Conservation (phyloP, 2,888 invertebrate genomes). For the Sinelater perroti region DNA sequence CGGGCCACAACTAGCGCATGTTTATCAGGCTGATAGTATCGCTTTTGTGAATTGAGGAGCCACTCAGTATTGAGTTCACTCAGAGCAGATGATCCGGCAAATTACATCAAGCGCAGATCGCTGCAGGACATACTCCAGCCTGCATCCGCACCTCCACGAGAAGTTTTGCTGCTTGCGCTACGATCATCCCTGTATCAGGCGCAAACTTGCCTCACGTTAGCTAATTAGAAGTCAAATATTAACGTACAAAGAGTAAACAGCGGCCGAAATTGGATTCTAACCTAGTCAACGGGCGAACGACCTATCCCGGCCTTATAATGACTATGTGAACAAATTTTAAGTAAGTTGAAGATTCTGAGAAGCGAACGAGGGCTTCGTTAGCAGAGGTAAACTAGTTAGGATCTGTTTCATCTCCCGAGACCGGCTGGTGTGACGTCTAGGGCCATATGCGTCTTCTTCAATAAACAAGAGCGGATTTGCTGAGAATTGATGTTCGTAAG, state of each 20-base stretch:
- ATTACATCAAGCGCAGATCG: slow-evolving; percentile 43
- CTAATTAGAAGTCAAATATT: slow-evolving; percentile 15
- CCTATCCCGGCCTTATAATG: slow-evolving; percentile 12
- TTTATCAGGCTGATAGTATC: slow-evolving; percentile 13
- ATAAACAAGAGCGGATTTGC: slow-evolving; percentile 11
- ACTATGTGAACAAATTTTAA: slow-evolving; percentile 16
- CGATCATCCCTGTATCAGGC: slow-evolving; percentile 1
- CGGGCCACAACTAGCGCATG: not conserved
- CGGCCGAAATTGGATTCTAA: slow-evolving; percentile 13
- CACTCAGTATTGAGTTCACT: slow-evolving; percentile 36
- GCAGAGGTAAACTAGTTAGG: slow-evolving; percentile 18
- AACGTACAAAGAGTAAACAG: slow-evolving; percentile 13
- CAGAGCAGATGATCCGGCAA: slow-evolving; percentile 40
- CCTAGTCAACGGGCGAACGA: slow-evolving; percentile 7
- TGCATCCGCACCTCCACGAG: slow-evolving; percentile 1
- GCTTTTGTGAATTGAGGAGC: slow-evolving; percentile 26
- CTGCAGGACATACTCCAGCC: slow-evolving; percentile 29
- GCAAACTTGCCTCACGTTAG: not conserved
- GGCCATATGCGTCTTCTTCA: slow-evolving; percentile 13
- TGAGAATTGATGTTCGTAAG: not conserved
- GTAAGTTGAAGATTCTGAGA: slow-evolving; percentile 10
- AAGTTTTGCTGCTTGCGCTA: slow-evolving; percentile 3
- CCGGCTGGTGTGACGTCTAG: slow-evolving; percentile 12
- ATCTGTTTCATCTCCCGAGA: slow-evolving; percentile 17
- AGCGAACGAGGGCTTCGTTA: slow-evolving; percentile 14